phyloP scores from a whole-genome alignment of 2,888 invertebrate genomes.

The Aquatica leii region DNA sequence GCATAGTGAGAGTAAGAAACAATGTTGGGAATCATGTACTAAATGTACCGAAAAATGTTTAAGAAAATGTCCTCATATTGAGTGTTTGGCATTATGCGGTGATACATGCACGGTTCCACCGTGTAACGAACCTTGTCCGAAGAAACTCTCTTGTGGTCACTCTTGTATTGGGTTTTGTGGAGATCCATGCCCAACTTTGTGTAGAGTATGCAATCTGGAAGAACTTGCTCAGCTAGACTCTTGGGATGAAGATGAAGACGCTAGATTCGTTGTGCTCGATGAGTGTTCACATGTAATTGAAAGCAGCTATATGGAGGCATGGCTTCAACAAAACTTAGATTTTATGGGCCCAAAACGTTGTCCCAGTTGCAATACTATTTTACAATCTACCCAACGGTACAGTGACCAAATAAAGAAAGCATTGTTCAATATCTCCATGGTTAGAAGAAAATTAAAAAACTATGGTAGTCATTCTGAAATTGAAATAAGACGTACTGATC shows the following conservation, averaged over 20 bases:
- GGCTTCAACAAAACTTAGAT: slow-evolving; percentile 52
- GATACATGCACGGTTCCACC: slow-evolving; percentile 61
- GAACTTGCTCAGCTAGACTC: slow-evolving; percentile 59
- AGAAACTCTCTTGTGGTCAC: slow-evolving; percentile 65
- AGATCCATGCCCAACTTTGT: slow-evolving; percentile 72
- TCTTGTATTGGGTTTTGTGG: slow-evolving; percentile 76
- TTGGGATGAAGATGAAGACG: slow-evolving; percentile 65
- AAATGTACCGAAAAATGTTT: slow-evolving; percentile 53
- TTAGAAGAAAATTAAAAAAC: slow-evolving; percentile 58
- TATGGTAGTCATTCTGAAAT: slow-evolving; percentile 57
- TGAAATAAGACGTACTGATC: slow-evolving; percentile 36
- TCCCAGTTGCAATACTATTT: slow-evolving; percentile 68
- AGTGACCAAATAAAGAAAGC: too few species aligned
- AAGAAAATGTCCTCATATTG: slow-evolving; percentile 61
- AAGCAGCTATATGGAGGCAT: slow-evolving; percentile 60
- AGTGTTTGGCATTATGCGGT: slow-evolving; percentile 62
- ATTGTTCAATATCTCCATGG: too few species aligned
- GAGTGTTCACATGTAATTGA: slow-evolving; percentile 65
- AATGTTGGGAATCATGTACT: slow-evolving; percentile 60
- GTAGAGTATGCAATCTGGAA: slow-evolving; percentile 67
- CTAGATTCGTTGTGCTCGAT: slow-evolving; percentile 64
- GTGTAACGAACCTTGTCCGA: slow-evolving; percentile 61
- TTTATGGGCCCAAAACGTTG: slow-evolving; percentile 58
- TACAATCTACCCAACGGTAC: slow-evolving; percentile 68
- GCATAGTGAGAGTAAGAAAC: slow-evolving; percentile 63